Evolutionary conservation across 2,797 vertebrate genomes (phyloP), one percentile per base, ranked within the genome.

Genomic region (Pseudotriccus pelzelni): DNA sequence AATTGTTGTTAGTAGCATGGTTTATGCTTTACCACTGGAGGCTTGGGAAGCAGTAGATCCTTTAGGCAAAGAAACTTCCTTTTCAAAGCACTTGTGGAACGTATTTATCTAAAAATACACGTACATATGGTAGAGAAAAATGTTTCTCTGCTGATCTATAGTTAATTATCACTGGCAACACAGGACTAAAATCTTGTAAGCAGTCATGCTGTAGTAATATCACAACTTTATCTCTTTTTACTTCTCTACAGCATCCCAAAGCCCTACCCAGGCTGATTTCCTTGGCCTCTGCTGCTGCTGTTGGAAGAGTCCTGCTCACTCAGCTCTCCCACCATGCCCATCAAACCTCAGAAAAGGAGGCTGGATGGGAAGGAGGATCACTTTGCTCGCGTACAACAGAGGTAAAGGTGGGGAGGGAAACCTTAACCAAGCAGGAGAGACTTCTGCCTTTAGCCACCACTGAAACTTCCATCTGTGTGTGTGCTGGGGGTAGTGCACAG

Each of bases 131-230:
- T 30, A 53, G 76, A 84, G 83, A 91, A 47, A 2, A 13, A 30
- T 75, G 59, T 81, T 93, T 55, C 43, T 84, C 59, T 81, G 62
- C 79, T 94, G 89, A 44, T 79, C 93, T 89, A 17, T 52, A 75
- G 76, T 87, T 67, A 70, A 87, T 68, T 88, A 56, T 58, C 50
- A 76, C 34, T 95, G 67, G 39, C 56, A 86, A 72, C 60, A 9
- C 1, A 1, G 60, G 44, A 49, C 58, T 88, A 37, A 66, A 79
- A n/a, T 37, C 36, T 53, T 62, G 53, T 80, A 62, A 87, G 32
- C 39, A 56, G 20, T 63, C 55, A 53, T 91, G 43, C 43, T 78
- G 39, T 44, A 77, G 41, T 68, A 62, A 58, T 50, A 25, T 19
- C 41, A 28, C 8, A 9, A 50, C 7, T 91, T 70, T 24, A 70